A percentile compares a stretch with the other conserved stretches of the same genome.
These are phyloP conservation scores for Andrena flavipes DNA, from an alignment of 2,888 invertebrate genomes.

Conservation along the genomic window DNA sequence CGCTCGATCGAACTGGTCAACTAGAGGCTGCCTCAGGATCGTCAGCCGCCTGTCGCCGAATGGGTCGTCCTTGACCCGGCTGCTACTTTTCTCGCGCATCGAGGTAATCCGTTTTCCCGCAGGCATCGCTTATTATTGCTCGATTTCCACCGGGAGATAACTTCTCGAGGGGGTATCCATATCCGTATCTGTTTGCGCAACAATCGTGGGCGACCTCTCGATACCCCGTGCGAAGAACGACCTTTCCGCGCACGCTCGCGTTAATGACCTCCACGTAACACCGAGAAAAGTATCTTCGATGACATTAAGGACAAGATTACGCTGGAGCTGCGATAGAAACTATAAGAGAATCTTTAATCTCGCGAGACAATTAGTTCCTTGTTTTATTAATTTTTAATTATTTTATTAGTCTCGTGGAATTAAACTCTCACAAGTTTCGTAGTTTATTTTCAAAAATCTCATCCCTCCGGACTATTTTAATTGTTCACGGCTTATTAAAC, in stretches of 20 bases:
- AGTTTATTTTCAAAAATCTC: no score
- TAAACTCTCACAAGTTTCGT: no score
- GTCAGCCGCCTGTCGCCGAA: not conserved
- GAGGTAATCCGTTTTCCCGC: not conserved
- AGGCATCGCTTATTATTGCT: not conserved
- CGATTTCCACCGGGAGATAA: not conserved
- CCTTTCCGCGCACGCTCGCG: slow-evolving; percentile 3
- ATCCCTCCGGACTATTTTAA: no score
- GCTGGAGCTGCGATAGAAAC: no score
- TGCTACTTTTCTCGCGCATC: not conserved
- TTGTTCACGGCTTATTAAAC: no score
- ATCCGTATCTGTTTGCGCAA: not conserved
- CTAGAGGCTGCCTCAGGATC: not conserved
- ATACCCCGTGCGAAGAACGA: not conserved
- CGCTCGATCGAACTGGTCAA: not conserved
- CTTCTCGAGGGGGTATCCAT: not conserved
- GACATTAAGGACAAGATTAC: not conserved
- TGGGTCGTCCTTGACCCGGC: not conserved
- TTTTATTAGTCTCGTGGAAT: no score
- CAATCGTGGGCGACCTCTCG: slow-evolving; percentile 3
- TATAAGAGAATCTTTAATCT: no score
- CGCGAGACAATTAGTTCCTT: no score
- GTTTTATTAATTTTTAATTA: no score
- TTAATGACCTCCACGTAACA: slow-evolving; percentile 24
- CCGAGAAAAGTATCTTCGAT: not conserved